Evolutionary conservation across 1,140 invertebrate genomes (phyloP), one percentile per base, ranked within the genome.

Genomic region (Zophobas atratus): DNA sequence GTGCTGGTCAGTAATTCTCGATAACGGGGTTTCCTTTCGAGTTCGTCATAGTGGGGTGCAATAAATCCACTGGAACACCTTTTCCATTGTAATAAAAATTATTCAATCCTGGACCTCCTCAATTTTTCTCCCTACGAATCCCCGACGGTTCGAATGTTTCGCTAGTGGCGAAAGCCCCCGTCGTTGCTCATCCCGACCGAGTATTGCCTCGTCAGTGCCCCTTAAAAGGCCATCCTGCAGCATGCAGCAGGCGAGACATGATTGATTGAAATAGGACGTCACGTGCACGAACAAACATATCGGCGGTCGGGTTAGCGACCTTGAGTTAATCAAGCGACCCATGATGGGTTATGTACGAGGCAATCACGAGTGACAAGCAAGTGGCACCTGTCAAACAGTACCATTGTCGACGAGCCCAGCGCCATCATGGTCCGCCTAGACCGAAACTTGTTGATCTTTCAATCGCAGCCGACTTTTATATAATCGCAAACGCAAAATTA

Each of bases 381-480:
- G 67, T 77, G 76, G 72, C 76, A 77, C 55, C 70, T 76, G 74
- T 76, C 74, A 76, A 76, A 76, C 63, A 67, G 51, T 41, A 76
- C 74, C 56, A 60, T 76, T 76, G 74, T 76, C 57, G 34, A 67
- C 53, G 74, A 36, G 43, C 34, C 74, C 38, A 48, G 51, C 56
- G 43, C 35, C 43, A 53, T 43, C 56, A 6, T 56, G 72, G 63
- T 53, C 41, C 60, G 34, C 20, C 53, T 3, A 8, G 2, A 67
- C 57, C 63, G 57, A 76, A 57, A 53, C 41, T 51, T 20, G 20
- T 20, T 76, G 74, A 76, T 76, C 56, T 56, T 76, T 76, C 57
- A 76, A 76, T 76, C 60, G 33, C 38, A 67, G 41, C 60, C 32
- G 49, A 20, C 6, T 51, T 51, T 51, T 51, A 20, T 20, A 34